phyloP scores from a whole-genome alignment of 2,888 invertebrate species.

The Cylindroiulus punctatus region DNA sequence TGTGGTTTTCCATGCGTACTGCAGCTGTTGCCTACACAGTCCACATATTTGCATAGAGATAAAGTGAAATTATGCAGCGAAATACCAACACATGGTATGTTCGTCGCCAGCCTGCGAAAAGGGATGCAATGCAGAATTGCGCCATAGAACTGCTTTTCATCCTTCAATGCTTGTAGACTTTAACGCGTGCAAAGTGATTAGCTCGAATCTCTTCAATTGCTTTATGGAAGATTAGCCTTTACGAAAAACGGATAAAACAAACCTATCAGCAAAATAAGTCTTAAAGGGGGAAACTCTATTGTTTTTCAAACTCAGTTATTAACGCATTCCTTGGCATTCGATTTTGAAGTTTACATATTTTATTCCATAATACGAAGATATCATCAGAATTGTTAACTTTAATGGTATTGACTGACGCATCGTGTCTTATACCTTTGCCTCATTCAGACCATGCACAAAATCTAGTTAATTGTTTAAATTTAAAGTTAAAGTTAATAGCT shows the following conservation, averaged over 20 bases:
- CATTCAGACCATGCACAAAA: too few relatives aligned
- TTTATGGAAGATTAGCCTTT: background rate
- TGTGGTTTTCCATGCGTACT: slow-evolving; percentile 6
- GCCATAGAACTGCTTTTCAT: background rate
- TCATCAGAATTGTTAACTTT: too few relatives aligned
- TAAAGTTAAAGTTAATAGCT: too few relatives aligned
- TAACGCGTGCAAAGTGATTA: background rate
- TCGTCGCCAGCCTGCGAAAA: background rate
- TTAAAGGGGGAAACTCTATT: background rate
- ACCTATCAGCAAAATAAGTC: background rate
- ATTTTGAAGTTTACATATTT: too few relatives aligned
- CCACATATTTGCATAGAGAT: background rate
- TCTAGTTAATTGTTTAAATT: too few relatives aligned
- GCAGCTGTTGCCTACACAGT: background rate
- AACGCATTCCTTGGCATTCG: too few relatives aligned
- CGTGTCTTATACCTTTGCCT: too few relatives aligned
- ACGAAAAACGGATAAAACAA: background rate
- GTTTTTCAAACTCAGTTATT: too few relatives aligned
- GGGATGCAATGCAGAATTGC: background rate
- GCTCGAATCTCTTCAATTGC: background rate
- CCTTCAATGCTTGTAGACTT: background rate
- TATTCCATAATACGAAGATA: too few relatives aligned
- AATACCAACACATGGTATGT: background rate
- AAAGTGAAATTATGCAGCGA: slow-evolving; percentile 18
- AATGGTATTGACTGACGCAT: too few relatives aligned